These are phyloP conservation scores for Folsomia candida DNA, from an alignment of 2,888 invertebrate genomes.

Conservation along the genomic window DNA sequence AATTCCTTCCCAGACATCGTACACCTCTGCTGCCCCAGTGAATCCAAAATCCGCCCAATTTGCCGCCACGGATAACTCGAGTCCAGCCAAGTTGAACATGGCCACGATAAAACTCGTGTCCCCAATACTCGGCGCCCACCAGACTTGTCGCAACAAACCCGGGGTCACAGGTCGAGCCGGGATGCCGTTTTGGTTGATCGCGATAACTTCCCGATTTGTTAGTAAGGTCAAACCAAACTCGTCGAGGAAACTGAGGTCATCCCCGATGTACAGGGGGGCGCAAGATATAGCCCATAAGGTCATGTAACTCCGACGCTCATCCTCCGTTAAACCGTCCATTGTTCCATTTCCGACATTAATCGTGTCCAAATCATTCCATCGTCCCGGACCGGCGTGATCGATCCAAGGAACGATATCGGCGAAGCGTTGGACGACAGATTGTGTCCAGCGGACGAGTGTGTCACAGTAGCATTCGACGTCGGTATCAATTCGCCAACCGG, in stretches of 20 bases:
- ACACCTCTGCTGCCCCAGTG: not conserved
- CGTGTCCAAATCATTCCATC: slow-evolving; percentile 22
- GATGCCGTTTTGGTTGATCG: slow-evolving; percentile 18
- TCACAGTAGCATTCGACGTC: slow-evolving; percentile 26
- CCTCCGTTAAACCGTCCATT: slow-evolving; percentile 16
- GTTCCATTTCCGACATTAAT: slow-evolving; percentile 23
- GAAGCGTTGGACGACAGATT: slow-evolving; percentile 19
- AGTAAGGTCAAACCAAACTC: slow-evolving; percentile 12
- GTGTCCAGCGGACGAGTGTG: slow-evolving; percentile 16
- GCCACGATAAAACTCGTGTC: slow-evolving; percentile 12
- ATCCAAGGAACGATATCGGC: slow-evolving; percentile 18
- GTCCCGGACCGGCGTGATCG: slow-evolving; percentile 14
- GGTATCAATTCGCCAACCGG: slow-evolving; percentile 23
- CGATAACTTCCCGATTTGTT: slow-evolving; percentile 24
- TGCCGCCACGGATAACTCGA: not conserved
- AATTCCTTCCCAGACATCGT: not conserved
- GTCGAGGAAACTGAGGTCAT: slow-evolving; percentile 16
- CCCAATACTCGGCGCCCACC: not conserved
- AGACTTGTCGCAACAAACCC: not conserved
- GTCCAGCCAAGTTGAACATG: not conserved
- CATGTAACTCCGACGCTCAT: slow-evolving; percentile 12
- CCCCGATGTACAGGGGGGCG: slow-evolving; percentile 20
- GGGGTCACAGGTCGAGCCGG: slow-evolving; percentile 12
- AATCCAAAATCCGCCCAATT: slow-evolving; percentile 10
- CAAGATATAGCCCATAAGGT: slow-evolving; percentile 24